Conservation (phyloP, 2,797 vertebrate species). For the Pangasius djambal region DNA sequence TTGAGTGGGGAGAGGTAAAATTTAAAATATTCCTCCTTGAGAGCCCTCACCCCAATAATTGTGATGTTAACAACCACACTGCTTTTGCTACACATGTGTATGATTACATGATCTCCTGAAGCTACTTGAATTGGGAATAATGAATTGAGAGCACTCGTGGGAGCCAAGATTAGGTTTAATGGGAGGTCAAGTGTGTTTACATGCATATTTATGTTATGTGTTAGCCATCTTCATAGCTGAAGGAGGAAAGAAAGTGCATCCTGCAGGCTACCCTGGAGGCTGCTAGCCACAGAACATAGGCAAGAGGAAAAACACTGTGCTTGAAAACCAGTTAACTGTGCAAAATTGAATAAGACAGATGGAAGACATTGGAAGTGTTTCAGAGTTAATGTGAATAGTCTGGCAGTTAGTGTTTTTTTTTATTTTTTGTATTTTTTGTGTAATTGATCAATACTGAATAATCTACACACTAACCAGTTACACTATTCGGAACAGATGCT, state of each 20-base stretch:
- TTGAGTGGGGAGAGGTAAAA: conserved; percentile 93
- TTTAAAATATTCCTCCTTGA: not conserved
- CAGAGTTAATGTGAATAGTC: conserved; percentile 47
- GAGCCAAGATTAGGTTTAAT: conserved; percentile 31
- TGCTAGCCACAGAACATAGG: conserved; percentile 3
- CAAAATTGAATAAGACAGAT: conserved; percentile 42
- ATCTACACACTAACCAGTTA: not conserved
- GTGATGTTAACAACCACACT: conserved; percentile 22
- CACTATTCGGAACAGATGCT: not conserved
- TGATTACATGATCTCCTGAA: conserved; percentile 7
- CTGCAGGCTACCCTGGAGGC: conserved; percentile 15
- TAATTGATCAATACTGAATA: conserved; percentile 18
- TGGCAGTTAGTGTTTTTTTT: conserved; percentile 21
- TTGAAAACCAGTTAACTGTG: conserved; percentile 39
- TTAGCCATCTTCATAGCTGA: conserved; percentile 16
- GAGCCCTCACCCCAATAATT: conserved; percentile 14
- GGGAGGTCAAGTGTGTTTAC: conserved; percentile 34
- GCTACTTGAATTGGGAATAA: not conserved
- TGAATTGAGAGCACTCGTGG: not conserved
- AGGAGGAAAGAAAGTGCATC: conserved; percentile 15
- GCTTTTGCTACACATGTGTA: not conserved
- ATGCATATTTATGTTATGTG: conserved; percentile 7
- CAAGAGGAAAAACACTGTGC: conserved; percentile 21
- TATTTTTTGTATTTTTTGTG: not conserved
- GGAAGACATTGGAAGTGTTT: conserved; percentile 27